A percentile compares a stretch with the other conserved stretches of the same genome.
Evolutionary conservation across 2,113 vertebrate species (phyloP).

Genomic region (Cynoglossus semilaevis): DNA sequence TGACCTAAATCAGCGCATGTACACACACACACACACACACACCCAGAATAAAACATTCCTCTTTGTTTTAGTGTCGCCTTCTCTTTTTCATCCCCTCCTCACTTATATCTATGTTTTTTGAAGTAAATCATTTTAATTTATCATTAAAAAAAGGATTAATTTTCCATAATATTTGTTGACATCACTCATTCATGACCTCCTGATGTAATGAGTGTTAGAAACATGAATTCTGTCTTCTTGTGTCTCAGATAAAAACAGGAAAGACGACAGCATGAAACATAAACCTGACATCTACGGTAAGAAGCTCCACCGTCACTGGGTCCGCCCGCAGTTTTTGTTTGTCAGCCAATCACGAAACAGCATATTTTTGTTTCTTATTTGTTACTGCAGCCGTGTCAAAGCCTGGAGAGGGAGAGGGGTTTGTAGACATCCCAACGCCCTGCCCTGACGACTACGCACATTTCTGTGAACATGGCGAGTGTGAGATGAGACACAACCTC

Average conservation of each 20-base stretch:
- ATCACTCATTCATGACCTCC: no score
- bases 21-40: no score
- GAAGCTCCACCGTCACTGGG: rapidly evolving
- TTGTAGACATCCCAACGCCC: constrained; percentile 83
- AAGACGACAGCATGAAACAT: constrained; percentile 62
- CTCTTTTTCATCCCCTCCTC: no score
- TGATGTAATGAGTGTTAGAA: no score
- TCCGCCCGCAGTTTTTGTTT: background rate
- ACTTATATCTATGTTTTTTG: no score
- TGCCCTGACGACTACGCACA: constrained; percentile 88
- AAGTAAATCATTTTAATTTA: no score
- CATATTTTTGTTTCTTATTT: background rate
- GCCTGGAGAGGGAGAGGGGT: constrained; percentile 83
- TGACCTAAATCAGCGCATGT: no score
- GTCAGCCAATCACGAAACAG: constrained; percentile 24
- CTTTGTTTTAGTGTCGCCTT: no score
- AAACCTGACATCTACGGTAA: constrained; percentile 72
- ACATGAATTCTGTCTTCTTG: constrained; percentile 6
- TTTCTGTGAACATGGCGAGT: constrained; percentile 93
- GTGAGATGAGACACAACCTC: constrained; percentile 91
- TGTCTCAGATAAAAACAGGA: constrained; percentile 72
- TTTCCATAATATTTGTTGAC: no score
- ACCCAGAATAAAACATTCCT: no score
- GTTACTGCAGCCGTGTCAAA: constrained; percentile 80
- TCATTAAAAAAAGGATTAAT: no score